These are phyloP conservation scores for Cossypha heuglini DNA, from an alignment of 2,797 vertebrate genomes.

Conservation along the genomic window DNA sequence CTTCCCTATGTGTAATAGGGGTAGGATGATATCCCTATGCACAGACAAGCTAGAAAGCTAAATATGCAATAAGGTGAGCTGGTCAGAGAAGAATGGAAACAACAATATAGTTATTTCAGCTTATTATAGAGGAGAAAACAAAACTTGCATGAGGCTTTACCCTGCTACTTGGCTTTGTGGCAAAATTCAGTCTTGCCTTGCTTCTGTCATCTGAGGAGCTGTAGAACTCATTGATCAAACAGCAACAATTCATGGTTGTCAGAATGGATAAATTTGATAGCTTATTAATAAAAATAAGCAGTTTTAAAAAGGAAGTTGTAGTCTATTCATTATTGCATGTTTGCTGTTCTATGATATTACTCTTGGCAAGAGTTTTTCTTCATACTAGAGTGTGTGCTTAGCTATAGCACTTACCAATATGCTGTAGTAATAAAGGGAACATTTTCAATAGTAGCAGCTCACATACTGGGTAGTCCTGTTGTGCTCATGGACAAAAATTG, in stretches of 20 bases:
- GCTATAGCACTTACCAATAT: neutral
- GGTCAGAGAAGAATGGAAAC: neutral
- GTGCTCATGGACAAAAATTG: neutral
- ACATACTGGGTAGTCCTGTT: neutral
- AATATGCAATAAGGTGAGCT: neutral
- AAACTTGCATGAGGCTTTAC: neutral
- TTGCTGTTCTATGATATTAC: neutral
- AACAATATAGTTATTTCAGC: neutral
- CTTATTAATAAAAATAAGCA: neutral
- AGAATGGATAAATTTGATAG: neutral
- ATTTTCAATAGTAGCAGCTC: neutral
- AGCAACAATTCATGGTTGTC: neutral
- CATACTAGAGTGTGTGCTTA: neutral
- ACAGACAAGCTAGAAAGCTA: neutral
- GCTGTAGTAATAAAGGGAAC: neutral
- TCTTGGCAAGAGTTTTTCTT: neutral
- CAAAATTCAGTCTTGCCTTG: neutral
- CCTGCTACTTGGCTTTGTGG: neutral
- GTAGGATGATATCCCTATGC: neutral
- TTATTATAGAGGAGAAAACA: neutral
- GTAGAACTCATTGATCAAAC: neutral
- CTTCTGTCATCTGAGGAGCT: neutral
- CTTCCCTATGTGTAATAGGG: neutral
- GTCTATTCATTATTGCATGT: neutral
- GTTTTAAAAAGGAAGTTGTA: neutral